phyloP scores from a whole-genome alignment of 2,113 vertebrate species.

The Carassius auratus region DNA sequence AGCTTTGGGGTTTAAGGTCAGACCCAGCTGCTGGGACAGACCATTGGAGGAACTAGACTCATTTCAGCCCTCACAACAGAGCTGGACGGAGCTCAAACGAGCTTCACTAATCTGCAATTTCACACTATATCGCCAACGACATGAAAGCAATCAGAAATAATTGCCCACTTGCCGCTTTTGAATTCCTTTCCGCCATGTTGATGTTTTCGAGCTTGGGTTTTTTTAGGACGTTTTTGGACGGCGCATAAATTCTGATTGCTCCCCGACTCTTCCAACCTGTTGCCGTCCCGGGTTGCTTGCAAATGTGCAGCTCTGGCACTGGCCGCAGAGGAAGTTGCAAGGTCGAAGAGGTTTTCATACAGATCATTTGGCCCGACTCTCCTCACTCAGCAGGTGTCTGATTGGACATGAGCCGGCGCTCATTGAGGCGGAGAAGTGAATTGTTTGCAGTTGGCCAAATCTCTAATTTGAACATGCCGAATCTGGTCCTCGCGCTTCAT shows the following conservation, averaged over 20 bases:
- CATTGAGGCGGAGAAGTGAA: slow-evolving; percentile 8
- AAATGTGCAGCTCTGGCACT: not conserved
- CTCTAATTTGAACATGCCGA: slow-evolving; percentile 22
- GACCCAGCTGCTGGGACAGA: not conserved
- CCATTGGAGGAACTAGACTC: not conserved
- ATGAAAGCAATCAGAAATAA: slow-evolving; percentile 13
- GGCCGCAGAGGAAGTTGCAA: not conserved
- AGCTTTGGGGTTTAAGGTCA: slow-evolving; percentile 11
- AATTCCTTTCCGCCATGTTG: not conserved
- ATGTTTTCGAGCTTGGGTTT: not conserved
- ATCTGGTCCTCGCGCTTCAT: not conserved
- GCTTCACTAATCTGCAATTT: slow-evolving; percentile 31
- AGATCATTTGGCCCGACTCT: slow-evolving; percentile 12
- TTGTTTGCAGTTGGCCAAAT: slow-evolving; percentile 2
- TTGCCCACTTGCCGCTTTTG: not conserved
- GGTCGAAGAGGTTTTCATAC: slow-evolving; percentile 12
- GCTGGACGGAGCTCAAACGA: not conserved
- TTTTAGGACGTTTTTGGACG: not conserved
- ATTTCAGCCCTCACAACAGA: not conserved
- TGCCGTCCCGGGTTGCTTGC: not conserved
- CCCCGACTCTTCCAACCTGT: slow-evolving; percentile 9
- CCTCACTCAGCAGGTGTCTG: slow-evolving; percentile 7
- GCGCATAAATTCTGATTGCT: no score
- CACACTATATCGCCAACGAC: not conserved
- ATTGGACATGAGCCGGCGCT: slow-evolving; percentile 23